phyloP scores from a whole-genome alignment of 2,797 vertebrate species.

The Sphaeramia orbicularis region DNA sequence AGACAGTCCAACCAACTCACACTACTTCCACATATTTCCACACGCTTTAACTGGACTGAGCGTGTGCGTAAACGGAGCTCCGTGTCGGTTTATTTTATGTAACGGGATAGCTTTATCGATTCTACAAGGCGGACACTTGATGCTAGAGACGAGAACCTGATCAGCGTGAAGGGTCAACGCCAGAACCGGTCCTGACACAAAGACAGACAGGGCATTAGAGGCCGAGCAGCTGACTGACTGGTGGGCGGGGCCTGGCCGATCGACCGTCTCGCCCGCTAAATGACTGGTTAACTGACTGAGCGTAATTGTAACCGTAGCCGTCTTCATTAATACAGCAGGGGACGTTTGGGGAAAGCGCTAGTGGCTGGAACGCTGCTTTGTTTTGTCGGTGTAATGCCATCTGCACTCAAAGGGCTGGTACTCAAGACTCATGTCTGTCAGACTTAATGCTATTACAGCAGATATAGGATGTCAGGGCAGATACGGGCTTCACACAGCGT shows the following conservation, averaged over 20 bases:
- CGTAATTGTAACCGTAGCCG: slow-evolving; percentile 27
- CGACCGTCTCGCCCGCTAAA: slow-evolving; percentile 22
- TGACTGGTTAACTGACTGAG: slow-evolving; percentile 34
- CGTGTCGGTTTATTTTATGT: slow-evolving; percentile 19
- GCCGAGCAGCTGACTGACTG: slow-evolving; percentile 21
- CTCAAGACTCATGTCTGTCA: slow-evolving; percentile 2
- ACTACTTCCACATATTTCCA: slow-evolving; percentile 9
- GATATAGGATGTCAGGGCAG: slow-evolving; percentile 36
- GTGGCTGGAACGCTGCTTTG: slow-evolving; percentile 36
- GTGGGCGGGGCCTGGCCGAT: slow-evolving; percentile 25
- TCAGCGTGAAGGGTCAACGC: slow-evolving; percentile 38
- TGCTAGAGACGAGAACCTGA: slow-evolving; percentile 56
- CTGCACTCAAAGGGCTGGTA: neutral
- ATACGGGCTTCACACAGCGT: slow-evolving; percentile 45
- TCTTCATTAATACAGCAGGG: slow-evolving; percentile 35
- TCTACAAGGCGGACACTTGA: slow-evolving; percentile 61
- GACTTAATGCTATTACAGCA: slow-evolving; percentile 18
- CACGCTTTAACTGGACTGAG: slow-evolving; percentile 12
- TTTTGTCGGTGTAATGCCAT: slow-evolving; percentile 49
- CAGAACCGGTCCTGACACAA: slow-evolving; percentile 14
- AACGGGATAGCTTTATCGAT: slow-evolving; percentile 55
- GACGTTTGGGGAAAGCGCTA: slow-evolving; percentile 36
- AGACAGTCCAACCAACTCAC: slow-evolving; percentile 20
- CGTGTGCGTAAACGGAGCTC: slow-evolving; percentile 9
- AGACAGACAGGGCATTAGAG: slow-evolving; percentile 14